phyloP scores from a whole-genome alignment of 2,888 invertebrate genomes.

The Meta bourneti region DNA sequence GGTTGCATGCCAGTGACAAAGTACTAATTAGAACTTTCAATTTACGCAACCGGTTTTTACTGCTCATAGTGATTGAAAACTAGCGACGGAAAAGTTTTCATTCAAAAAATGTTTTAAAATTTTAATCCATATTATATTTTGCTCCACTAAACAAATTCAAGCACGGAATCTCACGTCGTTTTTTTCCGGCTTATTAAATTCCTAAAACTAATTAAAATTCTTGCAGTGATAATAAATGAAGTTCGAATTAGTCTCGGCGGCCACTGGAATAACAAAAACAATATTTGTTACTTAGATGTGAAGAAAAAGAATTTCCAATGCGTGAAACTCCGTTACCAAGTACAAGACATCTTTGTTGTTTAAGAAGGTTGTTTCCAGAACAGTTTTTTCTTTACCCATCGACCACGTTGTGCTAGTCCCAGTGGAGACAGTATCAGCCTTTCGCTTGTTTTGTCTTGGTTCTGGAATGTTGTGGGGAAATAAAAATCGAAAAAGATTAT shows the following conservation, averaged over 20 bases:
- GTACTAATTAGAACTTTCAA: not conserved
- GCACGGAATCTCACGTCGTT: not conserved
- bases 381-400: not conserved
- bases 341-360: not conserved
- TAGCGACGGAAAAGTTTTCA: not conserved
- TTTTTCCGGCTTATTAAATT: not conserved
- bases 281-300: not conserved
- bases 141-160: not conserved
- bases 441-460: not conserved
- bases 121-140: not conserved
- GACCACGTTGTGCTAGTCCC: not conserved
- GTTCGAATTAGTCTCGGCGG: not conserved
- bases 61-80: not conserved
- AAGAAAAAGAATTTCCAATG: not conserved
- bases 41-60: not conserved
- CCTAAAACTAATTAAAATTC: slow-evolving; percentile 1
- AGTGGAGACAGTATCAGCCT: not conserved
- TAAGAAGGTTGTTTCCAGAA: not conserved
- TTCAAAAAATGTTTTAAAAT: not conserved
- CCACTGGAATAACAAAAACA: not conserved
- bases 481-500: not conserved
- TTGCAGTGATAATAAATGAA: slow-evolving; percentile 1
- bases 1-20: not conserved
- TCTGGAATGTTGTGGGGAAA: not conserved
- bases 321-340: not conserved